A percentile compares a stretch with the other conserved stretches of the same genome.
phyloP scores from a whole-genome alignment of 2,888 invertebrate genomes.

The Malthinus flaveolus region DNA sequence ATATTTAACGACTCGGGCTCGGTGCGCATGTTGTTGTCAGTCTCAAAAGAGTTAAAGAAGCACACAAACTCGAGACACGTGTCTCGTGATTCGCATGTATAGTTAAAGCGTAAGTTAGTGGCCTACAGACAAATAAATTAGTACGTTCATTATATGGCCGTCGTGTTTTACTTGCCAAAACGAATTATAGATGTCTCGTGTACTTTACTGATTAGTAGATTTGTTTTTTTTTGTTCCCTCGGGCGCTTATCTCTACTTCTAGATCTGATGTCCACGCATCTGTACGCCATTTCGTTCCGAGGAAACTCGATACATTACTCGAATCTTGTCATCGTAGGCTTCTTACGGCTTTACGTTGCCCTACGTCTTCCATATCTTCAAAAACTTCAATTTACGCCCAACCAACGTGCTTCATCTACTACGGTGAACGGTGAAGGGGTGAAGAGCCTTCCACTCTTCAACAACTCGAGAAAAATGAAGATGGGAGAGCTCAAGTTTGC shows the following conservation, averaged over 20 bases:
- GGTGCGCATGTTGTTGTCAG: slow-evolving; percentile 34
- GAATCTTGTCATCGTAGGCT: slow-evolving; percentile 3
- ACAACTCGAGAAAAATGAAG: too few relatives aligned
- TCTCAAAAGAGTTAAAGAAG: slow-evolving; percentile 20
- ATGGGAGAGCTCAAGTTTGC: too few relatives aligned
- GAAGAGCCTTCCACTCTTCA: too few relatives aligned
- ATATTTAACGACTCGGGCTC: slow-evolving; percentile 43
- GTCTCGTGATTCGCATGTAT: slow-evolving; percentile 26
- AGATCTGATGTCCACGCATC: slow-evolving; percentile 37
- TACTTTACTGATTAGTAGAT: slow-evolving; percentile 35
- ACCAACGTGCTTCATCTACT: too few relatives aligned
- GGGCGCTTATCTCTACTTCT: slow-evolving; percentile 34
- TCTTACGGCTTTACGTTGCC: neutral
- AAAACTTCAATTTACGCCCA: too few relatives aligned
- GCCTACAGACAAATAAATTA: slow-evolving; percentile 42
- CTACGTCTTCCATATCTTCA: too few relatives aligned
- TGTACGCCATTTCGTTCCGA: slow-evolving; percentile 21
- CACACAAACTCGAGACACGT: slow-evolving; percentile 27
- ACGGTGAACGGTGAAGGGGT: too few relatives aligned
- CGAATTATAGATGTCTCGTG: slow-evolving; percentile 41
- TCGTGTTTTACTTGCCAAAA: slow-evolving; percentile 42
- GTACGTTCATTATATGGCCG: slow-evolving; percentile 44
- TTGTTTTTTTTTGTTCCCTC: slow-evolving; percentile 22
- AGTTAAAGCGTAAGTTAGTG: slow-evolving; percentile 43
- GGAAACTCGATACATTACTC: slow-evolving; percentile 2